phyloP scores from a whole-genome alignment of 2,888 invertebrate species.

The Sesia apiformis region DNA sequence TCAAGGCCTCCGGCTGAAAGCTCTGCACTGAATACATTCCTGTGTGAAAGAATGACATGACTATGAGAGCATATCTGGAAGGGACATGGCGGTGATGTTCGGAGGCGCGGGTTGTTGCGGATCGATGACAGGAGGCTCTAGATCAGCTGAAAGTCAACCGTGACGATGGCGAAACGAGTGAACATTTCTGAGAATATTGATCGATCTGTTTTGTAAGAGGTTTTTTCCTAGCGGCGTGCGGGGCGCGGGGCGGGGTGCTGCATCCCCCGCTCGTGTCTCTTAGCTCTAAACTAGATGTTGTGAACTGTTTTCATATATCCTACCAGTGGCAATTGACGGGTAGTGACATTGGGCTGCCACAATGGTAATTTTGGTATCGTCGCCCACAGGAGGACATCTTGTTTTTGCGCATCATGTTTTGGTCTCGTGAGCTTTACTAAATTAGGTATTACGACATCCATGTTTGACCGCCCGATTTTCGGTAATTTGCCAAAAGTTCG shows the following conservation, averaged over 20 bases:
- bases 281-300: conserved; percentile 14
- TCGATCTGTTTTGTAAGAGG: conserved; percentile 64
- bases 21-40: background rate
- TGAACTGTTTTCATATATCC: conserved; percentile 8
- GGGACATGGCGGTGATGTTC: no score
- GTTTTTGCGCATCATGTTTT: conserved; percentile 37
- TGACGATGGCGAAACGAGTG: conserved; percentile 28
- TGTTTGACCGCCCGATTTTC: background rate
- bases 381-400: conserved; percentile 30
- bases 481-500: no score
- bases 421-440: conserved; percentile 13
- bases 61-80: no score
- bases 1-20: conserved; percentile 19
- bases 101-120: conserved; percentile 2
- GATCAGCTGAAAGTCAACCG: conserved; percentile 28
- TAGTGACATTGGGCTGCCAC: conserved; percentile 7
- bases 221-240: conserved; percentile 42
- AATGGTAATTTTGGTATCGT: background rate
- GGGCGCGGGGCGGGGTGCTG: conserved; percentile 29
- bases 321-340: conserved; percentile 24
- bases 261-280: conserved; percentile 7
- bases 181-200: conserved; percentile 47
- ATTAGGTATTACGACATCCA: conserved; percentile 2
- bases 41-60: no score
- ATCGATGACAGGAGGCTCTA: conserved; percentile 4